phyloP scores from a whole-genome alignment of 1,140 invertebrate genomes.

The Platyscapa corneri region DNA sequence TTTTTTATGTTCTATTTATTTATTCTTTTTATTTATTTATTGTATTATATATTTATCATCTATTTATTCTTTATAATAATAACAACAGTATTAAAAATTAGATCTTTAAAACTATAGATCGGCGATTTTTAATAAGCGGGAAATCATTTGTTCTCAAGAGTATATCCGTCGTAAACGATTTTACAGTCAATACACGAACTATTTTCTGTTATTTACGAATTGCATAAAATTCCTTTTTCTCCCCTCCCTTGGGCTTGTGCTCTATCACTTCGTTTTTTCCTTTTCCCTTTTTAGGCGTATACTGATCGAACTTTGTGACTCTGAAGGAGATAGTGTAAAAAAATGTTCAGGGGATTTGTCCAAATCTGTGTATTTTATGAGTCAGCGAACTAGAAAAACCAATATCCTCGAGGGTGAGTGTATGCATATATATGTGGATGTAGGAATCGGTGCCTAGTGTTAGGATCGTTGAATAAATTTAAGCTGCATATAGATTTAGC shows the following conservation, averaged over 20 bases:
- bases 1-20: too few species aligned
- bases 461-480: conserved; percentile 45
- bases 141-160: not conserved
- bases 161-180: not conserved
- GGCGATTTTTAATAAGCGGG: not conserved
- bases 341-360: conserved; percentile 41
- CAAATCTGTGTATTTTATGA: conserved; percentile 52
- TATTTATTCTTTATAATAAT: not conserved
- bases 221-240: conserved; percentile 6
- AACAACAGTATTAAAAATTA: not conserved
- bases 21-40: too few species aligned
- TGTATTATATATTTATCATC: too few species aligned
- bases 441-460: not conserved
- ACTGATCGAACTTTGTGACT: conserved; percentile 42
- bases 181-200: not conserved
- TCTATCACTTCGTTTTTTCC: not conserved
- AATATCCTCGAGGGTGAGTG: conserved; percentile 31
- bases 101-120: not conserved
- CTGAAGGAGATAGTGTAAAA: not conserved
- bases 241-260: not conserved
- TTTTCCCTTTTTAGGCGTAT: not conserved
- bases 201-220: conserved; percentile 25
- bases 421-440: not conserved
- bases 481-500: conserved; percentile 39
- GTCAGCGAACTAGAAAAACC: conserved; percentile 47